A percentile compares a stretch with the other conserved stretches of the same genome.
Conservation (phyloP, 2,888 invertebrate genomes). For the Thymelicus lineola region DNA sequence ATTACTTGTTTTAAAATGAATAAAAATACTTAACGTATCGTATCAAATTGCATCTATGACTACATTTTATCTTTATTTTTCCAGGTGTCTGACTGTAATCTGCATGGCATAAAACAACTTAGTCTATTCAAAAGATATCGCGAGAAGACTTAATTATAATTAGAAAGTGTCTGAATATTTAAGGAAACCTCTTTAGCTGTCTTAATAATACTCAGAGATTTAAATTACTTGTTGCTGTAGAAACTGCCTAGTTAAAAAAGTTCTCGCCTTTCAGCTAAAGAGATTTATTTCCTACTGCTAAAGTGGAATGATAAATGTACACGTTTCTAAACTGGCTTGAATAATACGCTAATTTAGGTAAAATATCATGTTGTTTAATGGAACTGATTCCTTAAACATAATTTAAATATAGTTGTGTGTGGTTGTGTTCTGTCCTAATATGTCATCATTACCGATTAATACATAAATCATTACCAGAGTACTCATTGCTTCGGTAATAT, state of each 20-base stretch:
- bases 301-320: conserved; percentile 28
- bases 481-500: too few species aligned
- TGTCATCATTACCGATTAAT: too few species aligned
- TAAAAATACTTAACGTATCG: too few species aligned
- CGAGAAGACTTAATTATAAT: conserved; percentile 2
- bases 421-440: too few species aligned
- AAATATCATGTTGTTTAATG: conserved; percentile 11
- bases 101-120: too few species aligned
- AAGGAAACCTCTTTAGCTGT: not conserved
- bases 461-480: too few species aligned
- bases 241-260: conserved; percentile 26
- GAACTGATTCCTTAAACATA: too few species aligned
- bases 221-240: conserved; percentile 7
- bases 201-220: conserved; percentile 3
- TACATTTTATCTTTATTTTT: too few species aligned
- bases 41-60: too few species aligned
- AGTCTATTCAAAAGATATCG: not conserved
- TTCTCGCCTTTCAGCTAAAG: conserved; percentile 18
- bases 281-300: conserved; percentile 27
- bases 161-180: conserved; percentile 4
- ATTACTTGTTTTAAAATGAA: too few species aligned
- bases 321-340: conserved; percentile 25
- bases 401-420: too few species aligned
- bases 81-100: too few species aligned
- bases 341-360: conserved; percentile 26